Evolutionary conservation across 1,140 invertebrate species (phyloP).

Genomic region (Aplysia californica): DNA sequence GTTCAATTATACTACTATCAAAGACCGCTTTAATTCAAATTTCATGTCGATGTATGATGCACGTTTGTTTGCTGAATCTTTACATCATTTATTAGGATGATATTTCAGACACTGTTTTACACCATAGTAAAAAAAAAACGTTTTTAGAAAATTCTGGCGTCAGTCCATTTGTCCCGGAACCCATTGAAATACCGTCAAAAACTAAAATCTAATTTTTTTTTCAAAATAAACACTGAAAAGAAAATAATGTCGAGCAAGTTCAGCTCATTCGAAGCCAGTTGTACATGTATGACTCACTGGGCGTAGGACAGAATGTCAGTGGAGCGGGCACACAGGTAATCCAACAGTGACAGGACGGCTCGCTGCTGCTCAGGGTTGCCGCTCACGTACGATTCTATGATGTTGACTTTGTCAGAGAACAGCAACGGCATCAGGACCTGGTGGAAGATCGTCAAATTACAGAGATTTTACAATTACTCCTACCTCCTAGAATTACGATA

Average conservation of each 20-base stretch:
- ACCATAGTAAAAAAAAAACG: not conserved
- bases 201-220: not conserved
- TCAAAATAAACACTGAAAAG: not conserved
- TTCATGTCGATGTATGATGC: too few relatives aligned
- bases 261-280: not conserved
- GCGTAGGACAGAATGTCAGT: conserved; percentile 39
- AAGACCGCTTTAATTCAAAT: too few relatives aligned
- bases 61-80: too few relatives aligned
- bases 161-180: not conserved
- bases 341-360: conserved; percentile 74
- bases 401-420: conserved; percentile 77
- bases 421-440: conserved; percentile 77
- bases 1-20: too few relatives aligned
- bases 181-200: not conserved
- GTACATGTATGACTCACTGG: conserved; percentile 29
- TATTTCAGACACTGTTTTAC: not conserved
- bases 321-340: conserved; percentile 61
- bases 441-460: conserved; percentile 8
- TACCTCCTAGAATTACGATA: too few relatives aligned
- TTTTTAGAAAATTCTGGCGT: not conserved
- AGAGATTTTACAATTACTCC: too few relatives aligned
- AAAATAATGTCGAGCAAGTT: not conserved
- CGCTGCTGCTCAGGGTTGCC: conserved; percentile 73
- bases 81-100: too few relatives aligned
- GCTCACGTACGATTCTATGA: conserved; percentile 77